Evolutionary conservation across 2,113 vertebrate species (phyloP).

Genomic region (Falco punctatus): DNA sequence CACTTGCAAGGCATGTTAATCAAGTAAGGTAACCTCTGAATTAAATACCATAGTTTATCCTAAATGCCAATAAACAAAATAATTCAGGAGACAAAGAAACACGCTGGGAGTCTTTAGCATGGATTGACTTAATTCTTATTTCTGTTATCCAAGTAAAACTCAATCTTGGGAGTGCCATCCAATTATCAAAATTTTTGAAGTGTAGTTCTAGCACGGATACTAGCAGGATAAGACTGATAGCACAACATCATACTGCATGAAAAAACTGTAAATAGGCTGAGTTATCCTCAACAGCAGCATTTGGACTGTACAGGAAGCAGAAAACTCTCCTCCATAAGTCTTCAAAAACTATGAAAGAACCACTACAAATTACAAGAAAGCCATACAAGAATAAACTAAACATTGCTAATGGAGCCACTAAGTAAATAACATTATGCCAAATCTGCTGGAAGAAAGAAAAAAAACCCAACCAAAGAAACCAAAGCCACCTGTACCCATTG

Average conservation of each 20-base stretch:
- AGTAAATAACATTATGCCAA: background rate
- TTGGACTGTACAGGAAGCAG: background rate
- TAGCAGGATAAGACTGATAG: background rate
- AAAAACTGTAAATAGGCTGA: background rate
- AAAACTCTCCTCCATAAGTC: background rate
- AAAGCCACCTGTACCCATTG: background rate
- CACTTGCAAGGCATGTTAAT: background rate
- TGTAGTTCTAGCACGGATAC: background rate
- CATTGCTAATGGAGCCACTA: background rate
- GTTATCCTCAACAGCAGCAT: background rate
- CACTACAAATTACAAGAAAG: background rate
- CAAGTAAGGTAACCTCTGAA: background rate
- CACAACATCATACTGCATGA: background rate
- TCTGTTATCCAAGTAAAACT: background rate
- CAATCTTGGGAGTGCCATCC: background rate
- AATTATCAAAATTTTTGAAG: background rate
- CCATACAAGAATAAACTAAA: background rate
- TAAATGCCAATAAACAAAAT: background rate
- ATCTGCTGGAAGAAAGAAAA: background rate
- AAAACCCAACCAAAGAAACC: background rate
- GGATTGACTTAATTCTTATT: background rate
- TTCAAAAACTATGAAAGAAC: background rate
- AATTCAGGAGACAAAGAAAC: background rate
- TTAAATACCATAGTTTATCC: background rate
- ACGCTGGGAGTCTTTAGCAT: background rate